A percentile compares a stretch with the other conserved stretches of the same genome.
These are phyloP conservation scores for Acrobeloides nanus DNA, from an alignment of 2,888 invertebrate species.

Conservation along the genomic window DNA sequence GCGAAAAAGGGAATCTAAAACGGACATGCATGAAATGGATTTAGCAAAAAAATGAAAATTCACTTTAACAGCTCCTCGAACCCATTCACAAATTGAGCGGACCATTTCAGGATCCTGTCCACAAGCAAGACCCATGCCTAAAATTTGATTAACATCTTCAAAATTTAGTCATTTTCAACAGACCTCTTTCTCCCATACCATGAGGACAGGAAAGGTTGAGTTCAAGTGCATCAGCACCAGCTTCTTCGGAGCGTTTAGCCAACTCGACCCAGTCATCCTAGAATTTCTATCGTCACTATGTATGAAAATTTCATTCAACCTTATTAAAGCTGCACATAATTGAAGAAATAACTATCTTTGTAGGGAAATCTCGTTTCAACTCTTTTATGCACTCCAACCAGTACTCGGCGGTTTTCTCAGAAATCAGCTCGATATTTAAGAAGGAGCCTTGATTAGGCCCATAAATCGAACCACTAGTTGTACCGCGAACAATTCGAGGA, in stretches of 20 bases:
- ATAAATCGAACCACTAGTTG: constrained; percentile 74
- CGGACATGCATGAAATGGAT: constrained; percentile 54
- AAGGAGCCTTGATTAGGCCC: constrained; percentile 95
- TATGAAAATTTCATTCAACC: constrained; percentile 9
- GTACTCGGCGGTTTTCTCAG: constrained; percentile 86
- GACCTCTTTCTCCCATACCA: constrained; percentile 67
- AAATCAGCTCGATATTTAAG: constrained; percentile 93
- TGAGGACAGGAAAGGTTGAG: constrained; percentile 94
- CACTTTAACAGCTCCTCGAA: constrained; percentile 59
- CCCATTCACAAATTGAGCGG: constrained; percentile 81
- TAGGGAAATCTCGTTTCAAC: constrained; percentile 81
- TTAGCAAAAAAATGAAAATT: not conserved
- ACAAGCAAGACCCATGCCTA: constrained; percentile 95
- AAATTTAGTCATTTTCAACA: not conserved
- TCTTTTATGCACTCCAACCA: constrained; percentile 83
- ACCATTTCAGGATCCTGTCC: constrained; percentile 87
- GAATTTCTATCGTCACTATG: constrained; percentile 14
- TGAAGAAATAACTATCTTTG: constrained; percentile 49
- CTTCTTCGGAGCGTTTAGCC: constrained; percentile 65
- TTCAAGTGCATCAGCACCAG: constrained; percentile 89
- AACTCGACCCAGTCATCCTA: constrained; percentile 80
- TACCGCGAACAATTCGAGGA: constrained; percentile 86
- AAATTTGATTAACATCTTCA: constrained; percentile 45
- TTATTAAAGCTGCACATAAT: constrained; percentile 49
- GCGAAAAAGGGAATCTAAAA: constrained; percentile 90